A percentile compares a stretch with the other conserved stretches of the same genome.
phyloP scores from a whole-genome alignment of 2,113 vertebrate genomes.

The Ia io region DNA sequence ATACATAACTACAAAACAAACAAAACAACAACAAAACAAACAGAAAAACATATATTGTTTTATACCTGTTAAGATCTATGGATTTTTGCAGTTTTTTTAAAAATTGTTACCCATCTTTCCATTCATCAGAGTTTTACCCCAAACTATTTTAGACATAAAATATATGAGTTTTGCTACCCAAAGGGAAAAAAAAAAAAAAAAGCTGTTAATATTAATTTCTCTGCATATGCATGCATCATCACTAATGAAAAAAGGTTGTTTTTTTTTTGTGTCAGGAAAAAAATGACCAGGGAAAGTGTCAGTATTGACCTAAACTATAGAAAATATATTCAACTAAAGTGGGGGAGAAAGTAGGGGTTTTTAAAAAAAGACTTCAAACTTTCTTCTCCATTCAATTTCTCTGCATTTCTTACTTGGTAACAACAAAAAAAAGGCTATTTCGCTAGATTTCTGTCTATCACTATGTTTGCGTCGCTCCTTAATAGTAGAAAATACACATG shows the following conservation, averaged over 20 bases:
- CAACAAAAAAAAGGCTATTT: neutral
- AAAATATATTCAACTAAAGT: neutral
- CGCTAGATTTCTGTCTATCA: neutral
- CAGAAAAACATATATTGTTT: neutral
- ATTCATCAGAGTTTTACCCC: neutral
- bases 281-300: neutral
- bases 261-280: neutral
- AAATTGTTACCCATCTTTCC: neutral
- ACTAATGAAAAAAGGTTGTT: conserved; percentile 26
- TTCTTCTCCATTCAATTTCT: neutral
- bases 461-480: neutral
- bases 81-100: too few relatives aligned
- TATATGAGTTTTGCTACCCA: neutral
- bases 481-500: neutral
- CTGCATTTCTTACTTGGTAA: neutral
- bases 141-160: neutral
- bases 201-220: neutral
- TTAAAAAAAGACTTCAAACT: neutral
- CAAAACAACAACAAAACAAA: neutral
- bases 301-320: neutral
- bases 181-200: conserved; percentile 33
- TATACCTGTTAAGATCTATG: neutral
- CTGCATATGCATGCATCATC: neutral
- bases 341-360: neutral
- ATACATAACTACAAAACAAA: neutral